These are phyloP conservation scores for Magallana nippona DNA, from an alignment of 2,888 invertebrate species.

Conservation along the genomic window DNA sequence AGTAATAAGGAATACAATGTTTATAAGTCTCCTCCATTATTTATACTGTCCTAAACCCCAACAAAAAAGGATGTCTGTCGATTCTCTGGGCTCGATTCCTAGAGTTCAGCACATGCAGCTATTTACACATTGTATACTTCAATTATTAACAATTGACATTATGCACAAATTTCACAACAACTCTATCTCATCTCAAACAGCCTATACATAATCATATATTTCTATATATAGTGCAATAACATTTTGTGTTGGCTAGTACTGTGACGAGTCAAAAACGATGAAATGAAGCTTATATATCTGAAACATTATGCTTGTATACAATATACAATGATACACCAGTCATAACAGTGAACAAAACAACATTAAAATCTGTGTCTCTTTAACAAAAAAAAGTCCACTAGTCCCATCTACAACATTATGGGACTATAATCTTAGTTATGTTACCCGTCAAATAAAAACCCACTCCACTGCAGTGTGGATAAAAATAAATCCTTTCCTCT, in stretches of 20 bases:
- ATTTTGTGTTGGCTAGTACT: conserved; percentile 19
- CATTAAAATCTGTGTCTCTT: conserved; percentile 35
- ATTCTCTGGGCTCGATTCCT: not conserved
- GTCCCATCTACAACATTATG: conserved; percentile 30
- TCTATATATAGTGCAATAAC: not conserved
- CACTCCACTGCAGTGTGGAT: conserved; percentile 13
- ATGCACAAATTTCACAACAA: conserved; percentile 13
- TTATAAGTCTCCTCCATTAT: not conserved
- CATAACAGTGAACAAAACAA: conserved; percentile 29
- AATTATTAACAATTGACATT: conserved; percentile 16
- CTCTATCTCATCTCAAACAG: conserved; percentile 6
- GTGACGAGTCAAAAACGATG: not conserved
- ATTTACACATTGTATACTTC: conserved; percentile 6
- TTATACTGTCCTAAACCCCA: not conserved
- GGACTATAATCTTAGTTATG: conserved; percentile 24
- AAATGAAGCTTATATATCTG: not conserved
- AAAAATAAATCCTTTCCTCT: conserved; percentile 29
- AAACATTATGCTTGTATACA: conserved; percentile 16
- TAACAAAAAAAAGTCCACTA: conserved; percentile 19
- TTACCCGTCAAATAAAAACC: conserved; percentile 32
- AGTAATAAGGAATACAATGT: not conserved
- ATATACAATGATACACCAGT: conserved; percentile 19
- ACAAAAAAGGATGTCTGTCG: not conserved
- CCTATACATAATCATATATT: not conserved
- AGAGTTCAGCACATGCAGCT: not conserved